Percentiles rank a stretch among this genome's conserved stretches.
Evolutionary conservation across 2,797 vertebrate genomes (phyloP).

Genomic region (Furcifer pardalis): DNA sequence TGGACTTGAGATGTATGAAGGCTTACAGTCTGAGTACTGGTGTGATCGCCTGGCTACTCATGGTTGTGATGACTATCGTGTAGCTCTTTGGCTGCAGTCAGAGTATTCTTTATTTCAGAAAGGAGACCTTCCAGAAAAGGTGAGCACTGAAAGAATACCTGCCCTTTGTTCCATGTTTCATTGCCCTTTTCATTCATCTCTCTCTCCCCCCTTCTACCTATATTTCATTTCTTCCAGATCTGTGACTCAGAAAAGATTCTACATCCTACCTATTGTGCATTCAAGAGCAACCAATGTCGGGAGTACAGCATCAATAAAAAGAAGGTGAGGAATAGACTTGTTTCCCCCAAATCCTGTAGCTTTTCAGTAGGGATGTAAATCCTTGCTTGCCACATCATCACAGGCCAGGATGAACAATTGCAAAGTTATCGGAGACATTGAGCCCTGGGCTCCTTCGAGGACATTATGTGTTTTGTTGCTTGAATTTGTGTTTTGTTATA

Average conservation of each 20-base stretch:
- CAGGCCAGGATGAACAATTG: too few species aligned
- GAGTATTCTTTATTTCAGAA: constrained; percentile 66
- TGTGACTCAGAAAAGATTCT: constrained; percentile 68
- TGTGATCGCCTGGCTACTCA: constrained; percentile 68
- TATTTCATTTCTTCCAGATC: constrained; percentile 61
- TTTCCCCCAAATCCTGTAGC: neutral
- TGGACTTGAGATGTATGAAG: constrained; percentile 24
- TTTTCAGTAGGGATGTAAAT: too few species aligned
- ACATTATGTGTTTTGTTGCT: too few species aligned
- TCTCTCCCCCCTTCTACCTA: neutral
- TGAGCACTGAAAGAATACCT: constrained; percentile 32
- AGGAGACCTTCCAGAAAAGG: constrained; percentile 45
- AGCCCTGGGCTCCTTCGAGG: too few species aligned
- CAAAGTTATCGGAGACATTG: too few species aligned
- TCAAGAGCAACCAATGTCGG: constrained; percentile 78
- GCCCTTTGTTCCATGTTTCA: neutral
- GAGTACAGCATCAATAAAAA: constrained; percentile 51
- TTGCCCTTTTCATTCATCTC: neutral
- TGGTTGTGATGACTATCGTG: constrained; percentile 70
- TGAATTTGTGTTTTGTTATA: too few species aligned
- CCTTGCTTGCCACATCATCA: too few species aligned
- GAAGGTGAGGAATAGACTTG: constrained; percentile 65
- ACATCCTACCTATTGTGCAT: constrained; percentile 74
- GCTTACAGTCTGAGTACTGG: constrained; percentile 69
- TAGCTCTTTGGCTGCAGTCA: constrained; percentile 69